A percentile compares a stretch with the other conserved stretches of the same genome.
Evolutionary conservation across 2,113 vertebrate species (phyloP).

Genomic region (Phalacrocorax carbo): DNA sequence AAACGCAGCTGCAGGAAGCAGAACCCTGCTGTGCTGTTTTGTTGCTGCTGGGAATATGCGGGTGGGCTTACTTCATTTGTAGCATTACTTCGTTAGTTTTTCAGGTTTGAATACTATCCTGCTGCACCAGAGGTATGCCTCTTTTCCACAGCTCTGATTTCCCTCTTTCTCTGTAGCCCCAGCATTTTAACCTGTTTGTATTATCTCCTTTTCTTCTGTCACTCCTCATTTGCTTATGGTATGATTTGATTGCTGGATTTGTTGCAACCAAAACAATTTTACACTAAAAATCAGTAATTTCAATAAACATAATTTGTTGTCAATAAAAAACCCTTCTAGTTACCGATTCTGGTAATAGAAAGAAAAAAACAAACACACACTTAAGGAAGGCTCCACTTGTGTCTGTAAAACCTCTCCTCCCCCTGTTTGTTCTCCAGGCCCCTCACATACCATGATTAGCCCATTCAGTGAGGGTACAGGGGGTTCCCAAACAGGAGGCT

Average conservation of each 20-base stretch:
- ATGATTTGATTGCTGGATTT: neutral
- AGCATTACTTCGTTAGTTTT: neutral
- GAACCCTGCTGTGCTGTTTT: neutral
- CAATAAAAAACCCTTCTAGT: neutral
- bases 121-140: neutral
- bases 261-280: neutral
- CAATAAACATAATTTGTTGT: neutral
- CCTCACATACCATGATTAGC: fast-evolving
- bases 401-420: neutral
- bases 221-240: neutral
- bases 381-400: neutral
- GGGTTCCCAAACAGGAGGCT: neutral
- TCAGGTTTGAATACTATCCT: neutral
- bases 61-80: neutral
- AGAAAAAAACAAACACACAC: neutral
- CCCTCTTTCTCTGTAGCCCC: neutral
- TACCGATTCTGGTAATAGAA: neutral
- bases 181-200: neutral
- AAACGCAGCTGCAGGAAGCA: neutral
- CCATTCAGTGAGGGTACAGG: too few species aligned
- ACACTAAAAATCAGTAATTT: too few species aligned
- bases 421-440: fast-evolving
- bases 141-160: neutral
- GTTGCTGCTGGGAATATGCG: neutral
- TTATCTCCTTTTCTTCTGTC: neutral